Conservation (phyloP, 2,797 vertebrate species). For the Pseudopleuronectes americanus region DNA sequence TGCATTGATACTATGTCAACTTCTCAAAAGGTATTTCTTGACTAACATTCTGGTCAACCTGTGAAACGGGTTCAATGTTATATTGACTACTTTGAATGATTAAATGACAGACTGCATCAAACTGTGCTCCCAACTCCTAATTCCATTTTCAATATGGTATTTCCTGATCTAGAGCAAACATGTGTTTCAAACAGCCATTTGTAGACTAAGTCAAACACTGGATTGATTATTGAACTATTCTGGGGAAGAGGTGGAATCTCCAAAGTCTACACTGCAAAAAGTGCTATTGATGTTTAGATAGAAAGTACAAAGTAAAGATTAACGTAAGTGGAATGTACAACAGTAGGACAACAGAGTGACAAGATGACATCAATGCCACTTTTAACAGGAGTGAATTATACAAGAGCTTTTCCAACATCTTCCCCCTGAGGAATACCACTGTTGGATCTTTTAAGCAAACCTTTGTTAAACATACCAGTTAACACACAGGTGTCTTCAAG, state of each 20-base stretch:
- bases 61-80: slow-evolving; percentile 19
- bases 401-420: not conserved
- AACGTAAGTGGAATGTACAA: slow-evolving; percentile 15
- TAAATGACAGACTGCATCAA: slow-evolving; percentile 6
- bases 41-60: slow-evolving; percentile 35
- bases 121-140: slow-evolving; percentile 37
- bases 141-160: slow-evolving; percentile 43
- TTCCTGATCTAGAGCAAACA: slow-evolving; percentile 10
- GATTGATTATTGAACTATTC: slow-evolving; percentile 42
- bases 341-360: slow-evolving; percentile 18
- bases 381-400: slow-evolving; percentile 6
- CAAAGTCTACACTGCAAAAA: not conserved
- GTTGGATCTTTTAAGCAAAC: too few species aligned
- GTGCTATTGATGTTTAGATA: slow-evolving; percentile 35
- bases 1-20: slow-evolving; percentile 53
- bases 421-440: not conserved
- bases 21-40: slow-evolving; percentile 43
- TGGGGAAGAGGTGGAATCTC: slow-evolving; percentile 5
- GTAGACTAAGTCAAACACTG: slow-evolving; percentile 13
- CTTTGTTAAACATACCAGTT: not conserved
- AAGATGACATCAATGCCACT: slow-evolving; percentile 34
- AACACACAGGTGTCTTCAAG: slow-evolving; percentile 2
- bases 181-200: slow-evolving; percentile 8
- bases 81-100: slow-evolving; percentile 51
- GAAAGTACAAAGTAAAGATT: slow-evolving; percentile 18